Evolutionary conservation across 37 sponge, comb jelly and placozoan genomes (phyloP).

Genomic region (Agelas oroides): DNA sequence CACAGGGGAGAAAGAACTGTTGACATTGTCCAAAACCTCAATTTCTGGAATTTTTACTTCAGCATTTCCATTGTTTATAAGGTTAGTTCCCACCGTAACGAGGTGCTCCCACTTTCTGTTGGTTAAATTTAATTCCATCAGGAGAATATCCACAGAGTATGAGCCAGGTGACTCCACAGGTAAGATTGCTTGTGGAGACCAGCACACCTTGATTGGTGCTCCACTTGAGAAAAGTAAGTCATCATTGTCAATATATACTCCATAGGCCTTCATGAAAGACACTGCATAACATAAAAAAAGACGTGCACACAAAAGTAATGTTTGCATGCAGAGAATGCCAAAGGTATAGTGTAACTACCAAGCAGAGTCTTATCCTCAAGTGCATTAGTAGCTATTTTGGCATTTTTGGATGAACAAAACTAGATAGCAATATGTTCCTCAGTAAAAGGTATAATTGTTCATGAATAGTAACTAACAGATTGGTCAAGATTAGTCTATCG

Average conservation of each 20-base stretch:
- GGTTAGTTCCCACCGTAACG: neutral
- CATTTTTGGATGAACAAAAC: too few relatives aligned
- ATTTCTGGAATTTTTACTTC: conserved; percentile 20
- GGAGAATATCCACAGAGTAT: conserved; percentile 25
- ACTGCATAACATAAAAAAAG: neutral
- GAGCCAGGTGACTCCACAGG: neutral
- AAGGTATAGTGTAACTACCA: too few relatives aligned
- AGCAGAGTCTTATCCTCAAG: too few relatives aligned
- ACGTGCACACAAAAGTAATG: too few relatives aligned
- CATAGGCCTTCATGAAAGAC: conserved; percentile 14
- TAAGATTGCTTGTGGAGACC: conserved; percentile 28
- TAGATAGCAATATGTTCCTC: too few relatives aligned
- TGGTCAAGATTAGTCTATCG: too few relatives aligned
- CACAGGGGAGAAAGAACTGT: conserved; percentile 9
- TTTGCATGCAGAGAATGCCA: too few relatives aligned
- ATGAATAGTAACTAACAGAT: too few relatives aligned
- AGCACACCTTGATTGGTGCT: neutral
- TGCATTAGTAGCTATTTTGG: too few relatives aligned
- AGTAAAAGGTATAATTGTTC: too few relatives aligned
- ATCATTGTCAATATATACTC: conserved; percentile 13
- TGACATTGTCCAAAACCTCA: neutral
- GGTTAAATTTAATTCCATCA: neutral
- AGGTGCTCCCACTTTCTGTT: neutral
- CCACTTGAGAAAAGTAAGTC: conserved; percentile 8
- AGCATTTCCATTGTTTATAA: conserved; percentile 17